phyloP scores from a whole-genome alignment of 2,113 vertebrate species.

The Rhinolophus sinicus region DNA sequence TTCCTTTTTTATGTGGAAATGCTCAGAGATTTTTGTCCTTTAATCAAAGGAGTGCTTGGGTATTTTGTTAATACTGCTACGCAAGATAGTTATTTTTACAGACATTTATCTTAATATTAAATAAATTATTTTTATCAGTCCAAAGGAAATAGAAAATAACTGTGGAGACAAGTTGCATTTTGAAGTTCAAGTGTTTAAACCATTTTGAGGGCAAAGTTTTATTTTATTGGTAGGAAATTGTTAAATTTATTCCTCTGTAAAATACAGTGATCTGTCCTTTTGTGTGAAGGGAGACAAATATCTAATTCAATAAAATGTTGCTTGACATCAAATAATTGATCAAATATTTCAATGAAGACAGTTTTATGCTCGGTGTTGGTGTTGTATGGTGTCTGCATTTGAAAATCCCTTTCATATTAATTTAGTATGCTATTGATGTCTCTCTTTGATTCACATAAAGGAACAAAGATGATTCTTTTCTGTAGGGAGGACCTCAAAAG shows the following conservation, averaged over 20 bases:
- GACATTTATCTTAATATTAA: constrained; percentile 42
- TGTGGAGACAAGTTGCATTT: background rate
- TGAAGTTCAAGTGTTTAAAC: constrained; percentile 63
- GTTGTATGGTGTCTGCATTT: constrained; percentile 1
- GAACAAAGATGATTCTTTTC: constrained; percentile 26
- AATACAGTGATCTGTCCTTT: constrained; percentile 38
- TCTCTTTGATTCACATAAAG: constrained; percentile 49
- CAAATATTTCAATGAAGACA: constrained; percentile 56
- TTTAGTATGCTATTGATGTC: constrained; percentile 30
- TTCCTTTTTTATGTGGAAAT: background rate
- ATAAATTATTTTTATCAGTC: constrained; percentile 39
- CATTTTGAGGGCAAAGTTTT: constrained; percentile 50
- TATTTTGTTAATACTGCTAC: constrained; percentile 18
- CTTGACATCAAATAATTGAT: constrained; percentile 68
- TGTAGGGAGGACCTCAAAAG: constrained; percentile 39
- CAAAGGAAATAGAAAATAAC: constrained; percentile 23
- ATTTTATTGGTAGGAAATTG: constrained; percentile 45
- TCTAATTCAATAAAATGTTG: constrained; percentile 63
- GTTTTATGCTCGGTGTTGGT: constrained; percentile 37
- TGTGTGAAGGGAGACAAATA: constrained; percentile 41
- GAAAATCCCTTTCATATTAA: constrained; percentile 46
- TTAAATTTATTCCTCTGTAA: constrained; percentile 44
- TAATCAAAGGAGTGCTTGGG: background rate
- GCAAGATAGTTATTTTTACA: constrained; percentile 40
- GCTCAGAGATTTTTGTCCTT: constrained; percentile 14